Percentiles rank a stretch among this genome's conserved stretches.
Conservation (phyloP, 2,797 vertebrate genomes). For the Onychomys torridus region DNA sequence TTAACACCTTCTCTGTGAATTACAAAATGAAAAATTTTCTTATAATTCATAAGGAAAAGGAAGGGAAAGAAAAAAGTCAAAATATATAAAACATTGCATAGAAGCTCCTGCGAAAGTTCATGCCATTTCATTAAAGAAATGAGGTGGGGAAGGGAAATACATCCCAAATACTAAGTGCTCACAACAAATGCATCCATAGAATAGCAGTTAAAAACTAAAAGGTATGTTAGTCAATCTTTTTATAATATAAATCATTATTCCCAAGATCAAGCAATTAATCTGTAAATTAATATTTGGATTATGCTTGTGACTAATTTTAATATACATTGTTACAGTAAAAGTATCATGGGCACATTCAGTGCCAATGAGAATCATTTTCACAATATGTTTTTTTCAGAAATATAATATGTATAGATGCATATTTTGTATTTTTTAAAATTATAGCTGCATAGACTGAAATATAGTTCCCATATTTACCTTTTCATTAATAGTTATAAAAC, state of each 20-base stretch:
- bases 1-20: neutral
- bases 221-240: neutral
- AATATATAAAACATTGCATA: neutral
- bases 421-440: neutral
- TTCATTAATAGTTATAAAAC: neutral
- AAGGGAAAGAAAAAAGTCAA: neutral
- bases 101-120: neutral
- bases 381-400: constrained; percentile 58
- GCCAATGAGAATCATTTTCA: constrained; percentile 63
- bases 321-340: constrained; percentile 15
- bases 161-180: constrained; percentile 35
- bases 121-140: neutral
- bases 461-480: neutral
- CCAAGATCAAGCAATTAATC: neutral
- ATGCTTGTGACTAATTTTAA: neutral
- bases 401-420: constrained; percentile 45
- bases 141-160: neutral
- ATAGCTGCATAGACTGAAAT: neutral
- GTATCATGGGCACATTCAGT: constrained; percentile 44
- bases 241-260: constrained; percentile 33
- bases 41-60: neutral
- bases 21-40: neutral
- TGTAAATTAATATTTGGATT: constrained; percentile 53
- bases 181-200: neutral
- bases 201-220: neutral